Percentiles rank a stretch among this genome's conserved stretches.
phyloP scores from a whole-genome alignment of 30 jellyfish, hydroid and myxozoan species.

The Sanderia malayensis region DNA sequence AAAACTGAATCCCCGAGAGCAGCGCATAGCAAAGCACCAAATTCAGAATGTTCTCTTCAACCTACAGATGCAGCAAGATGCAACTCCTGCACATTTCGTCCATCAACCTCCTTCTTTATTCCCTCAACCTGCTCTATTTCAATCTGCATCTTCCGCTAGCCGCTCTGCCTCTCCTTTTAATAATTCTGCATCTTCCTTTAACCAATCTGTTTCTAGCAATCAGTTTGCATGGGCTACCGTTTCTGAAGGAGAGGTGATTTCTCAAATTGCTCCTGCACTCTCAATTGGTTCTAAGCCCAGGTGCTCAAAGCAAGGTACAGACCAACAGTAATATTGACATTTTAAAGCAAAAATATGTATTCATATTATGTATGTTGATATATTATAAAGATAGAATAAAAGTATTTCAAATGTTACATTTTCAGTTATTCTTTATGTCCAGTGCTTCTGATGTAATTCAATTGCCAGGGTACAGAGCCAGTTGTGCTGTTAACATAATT shows the following conservation, averaged over 20 bases:
- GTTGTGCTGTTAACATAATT: conserved; percentile 25
- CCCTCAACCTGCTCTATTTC: conserved; percentile 25
- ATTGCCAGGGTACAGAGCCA: conserved; percentile 60
- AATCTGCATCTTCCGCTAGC: background rate
- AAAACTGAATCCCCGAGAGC: conserved; percentile 19
- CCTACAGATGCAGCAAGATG: conserved; percentile 30
- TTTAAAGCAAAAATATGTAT: too few species aligned
- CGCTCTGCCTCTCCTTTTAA: background rate
- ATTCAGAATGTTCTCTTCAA: conserved; percentile 25
- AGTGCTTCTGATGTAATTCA: conserved; percentile 23
- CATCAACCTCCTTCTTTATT: background rate
- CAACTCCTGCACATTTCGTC: conserved; percentile 5
- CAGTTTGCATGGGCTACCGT: background rate
- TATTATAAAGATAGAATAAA: too few species aligned
- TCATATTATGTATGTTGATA: background rate
- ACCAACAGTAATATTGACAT: background rate
- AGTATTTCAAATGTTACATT: background rate
- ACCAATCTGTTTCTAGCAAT: conserved; percentile 15
- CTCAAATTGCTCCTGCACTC: background rate
- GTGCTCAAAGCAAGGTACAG: background rate
- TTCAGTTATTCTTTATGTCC: conserved; percentile 31
- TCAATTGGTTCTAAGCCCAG: background rate
- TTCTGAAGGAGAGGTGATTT: background rate
- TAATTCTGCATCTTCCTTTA: background rate
- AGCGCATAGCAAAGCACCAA: conserved; percentile 18